Base-by-base conservation (phyloP, 37 sponge, comb jelly and placozoan genomes). In the Eunapius fragilis region DNA sequence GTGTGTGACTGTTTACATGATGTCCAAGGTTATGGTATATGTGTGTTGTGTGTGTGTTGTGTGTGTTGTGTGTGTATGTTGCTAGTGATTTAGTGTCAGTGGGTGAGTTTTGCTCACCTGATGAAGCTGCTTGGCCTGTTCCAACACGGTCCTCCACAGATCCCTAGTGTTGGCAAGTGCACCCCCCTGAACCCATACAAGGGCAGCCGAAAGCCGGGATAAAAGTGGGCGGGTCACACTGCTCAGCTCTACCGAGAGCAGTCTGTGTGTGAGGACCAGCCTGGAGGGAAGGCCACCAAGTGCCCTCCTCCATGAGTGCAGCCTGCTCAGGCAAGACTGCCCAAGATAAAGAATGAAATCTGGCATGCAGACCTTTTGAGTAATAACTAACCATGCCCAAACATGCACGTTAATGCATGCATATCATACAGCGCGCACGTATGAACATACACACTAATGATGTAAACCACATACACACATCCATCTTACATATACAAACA, bases 71-170 rank as follows among this genome's bases (percentile, higher is more conserved):
- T 72, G 23, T 2, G n/a, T n/a, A n/a, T n/a, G n/a, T n/a, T n/a
- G n/a, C n/a, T n/a, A n/a, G n/a, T n/a, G n/a, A n/a, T n/a, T n/a
- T 14, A 28, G 10, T 81, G 32, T 34, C 7, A 2, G 0, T 72
- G 31, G 12, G 73, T 12, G 28, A 68, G 3, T 71, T 6, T 0
- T 35, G n/a, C 48, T 32, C 49, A 86, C 87, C 74, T 80, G 74
- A 45, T 35, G 13, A 13, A 32, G 34, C 36, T 80, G 25, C 67
- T 72, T 86, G 74, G 72, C 72, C 4, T 86, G 58, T 12, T 80
- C 48, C 34, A 86, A 37, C n/a, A 86, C 67, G 23, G 31, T 86
- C 80, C 47, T 74, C 79, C 87, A 86, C 14, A 86, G 73, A 22
- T n/a, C 26, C 58, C 35, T 69, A 1, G 87, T 74, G 14, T 73